Conservation (phyloP, 1,140 invertebrate genomes). For the Ceratosolen solmsi region DNA sequence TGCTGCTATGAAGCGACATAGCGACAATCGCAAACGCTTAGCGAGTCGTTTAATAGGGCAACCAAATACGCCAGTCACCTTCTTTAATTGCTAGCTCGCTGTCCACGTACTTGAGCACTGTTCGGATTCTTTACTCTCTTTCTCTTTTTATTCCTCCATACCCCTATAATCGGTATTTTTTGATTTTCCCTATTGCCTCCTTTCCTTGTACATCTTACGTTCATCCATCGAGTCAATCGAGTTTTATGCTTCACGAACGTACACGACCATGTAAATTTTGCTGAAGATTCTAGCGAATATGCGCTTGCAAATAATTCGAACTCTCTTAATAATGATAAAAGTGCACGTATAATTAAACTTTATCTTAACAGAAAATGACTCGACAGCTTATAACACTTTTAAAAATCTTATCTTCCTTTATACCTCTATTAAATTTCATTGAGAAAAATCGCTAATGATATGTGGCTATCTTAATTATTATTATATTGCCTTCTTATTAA, state of each 20-base stretch:
- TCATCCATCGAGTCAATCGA: background rate
- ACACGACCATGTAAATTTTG: background rate
- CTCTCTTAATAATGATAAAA: conserved; percentile 1
- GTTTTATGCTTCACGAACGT: background rate
- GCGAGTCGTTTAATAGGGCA: background rate
- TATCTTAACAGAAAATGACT: conserved; percentile 16
- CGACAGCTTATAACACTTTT: conserved; percentile 1
- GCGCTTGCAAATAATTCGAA: background rate
- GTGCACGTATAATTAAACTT: background rate
- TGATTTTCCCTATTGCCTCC: background rate
- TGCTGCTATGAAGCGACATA: conserved; percentile 36
- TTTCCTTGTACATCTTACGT: background rate
- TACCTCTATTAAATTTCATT: conserved; percentile 6
- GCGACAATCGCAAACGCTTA: conserved; percentile 58
- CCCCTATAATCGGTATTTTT: background rate
- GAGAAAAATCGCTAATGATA: background rate
- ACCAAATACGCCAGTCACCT: conserved; percentile 61
- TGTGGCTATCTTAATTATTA: background rate
- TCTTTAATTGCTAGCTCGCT: conserved; percentile 67
- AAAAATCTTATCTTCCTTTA: background rate
- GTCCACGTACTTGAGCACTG: background rate
- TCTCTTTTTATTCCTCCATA: background rate
- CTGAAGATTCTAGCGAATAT: background rate
- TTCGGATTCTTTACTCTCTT: background rate
- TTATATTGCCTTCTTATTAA: background rate